Conservation (phyloP, 1,140 invertebrate species). For the Bombyx mandarina region DNA sequence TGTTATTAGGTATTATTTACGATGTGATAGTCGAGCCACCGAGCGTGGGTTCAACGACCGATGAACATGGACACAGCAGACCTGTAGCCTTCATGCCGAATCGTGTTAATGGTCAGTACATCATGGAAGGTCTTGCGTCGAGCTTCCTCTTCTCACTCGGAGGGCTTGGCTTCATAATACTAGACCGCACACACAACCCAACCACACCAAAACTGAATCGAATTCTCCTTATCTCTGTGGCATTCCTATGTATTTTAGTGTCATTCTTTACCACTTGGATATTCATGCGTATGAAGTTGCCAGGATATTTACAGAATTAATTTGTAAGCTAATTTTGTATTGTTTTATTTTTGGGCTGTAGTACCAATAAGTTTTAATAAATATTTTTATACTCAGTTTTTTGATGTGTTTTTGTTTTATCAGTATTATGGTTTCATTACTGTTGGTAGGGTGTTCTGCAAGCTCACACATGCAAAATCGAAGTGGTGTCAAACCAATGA, state of each 20-base stretch:
- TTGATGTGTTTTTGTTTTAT: constrained; percentile 6
- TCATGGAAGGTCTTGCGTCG: constrained; percentile 97
- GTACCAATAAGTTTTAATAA: constrained; percentile 38
- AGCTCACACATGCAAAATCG: background rate
- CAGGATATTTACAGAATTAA: constrained; percentile 76
- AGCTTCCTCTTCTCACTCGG: constrained; percentile 97
- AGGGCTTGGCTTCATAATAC: constrained; percentile 95
- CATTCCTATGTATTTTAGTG: constrained; percentile 93
- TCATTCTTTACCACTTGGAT: constrained; percentile 98
- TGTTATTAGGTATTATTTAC: constrained; percentile 92
- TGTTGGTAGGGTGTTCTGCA: background rate
- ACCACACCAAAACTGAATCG: constrained; percentile 93
- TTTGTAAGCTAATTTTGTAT: constrained; percentile 33
- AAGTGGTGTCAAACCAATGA: constrained; percentile 1
- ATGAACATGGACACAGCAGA: constrained; percentile 95
- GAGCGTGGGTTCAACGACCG: constrained; percentile 96
- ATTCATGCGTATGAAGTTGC: constrained; percentile 99
- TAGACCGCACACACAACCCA: constrained; percentile 94
- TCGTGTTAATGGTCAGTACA: constrained; percentile 98
- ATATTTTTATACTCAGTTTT: constrained; percentile 34
- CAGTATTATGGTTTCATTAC: background rate
- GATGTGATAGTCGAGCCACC: constrained; percentile 99
- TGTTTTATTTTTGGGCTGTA: constrained; percentile 11
- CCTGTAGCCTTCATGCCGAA: constrained; percentile 99
- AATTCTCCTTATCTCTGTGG: constrained; percentile 91